Percentiles rank a stretch among this genome's conserved stretches.
phyloP scores from a whole-genome alignment of 2,888 invertebrate genomes.

The Aphidoletes aphidimyza region DNA sequence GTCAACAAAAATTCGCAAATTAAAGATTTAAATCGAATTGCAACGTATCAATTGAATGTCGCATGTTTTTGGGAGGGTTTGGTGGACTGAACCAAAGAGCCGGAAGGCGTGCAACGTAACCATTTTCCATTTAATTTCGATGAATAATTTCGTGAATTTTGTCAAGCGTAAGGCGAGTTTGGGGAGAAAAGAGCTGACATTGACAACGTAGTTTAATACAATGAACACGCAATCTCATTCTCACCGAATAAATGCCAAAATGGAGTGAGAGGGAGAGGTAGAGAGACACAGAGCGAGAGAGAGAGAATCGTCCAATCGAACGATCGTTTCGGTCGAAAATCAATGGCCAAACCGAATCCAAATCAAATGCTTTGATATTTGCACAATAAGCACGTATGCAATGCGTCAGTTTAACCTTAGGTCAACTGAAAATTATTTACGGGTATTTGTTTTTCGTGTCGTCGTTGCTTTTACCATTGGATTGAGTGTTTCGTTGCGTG shows the following conservation, averaged over 20 bases:
- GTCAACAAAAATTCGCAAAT: slow-evolving; percentile 31
- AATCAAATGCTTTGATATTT: not conserved
- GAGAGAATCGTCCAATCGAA: no score
- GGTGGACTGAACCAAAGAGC: not conserved
- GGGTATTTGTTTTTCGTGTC: slow-evolving; percentile 6
- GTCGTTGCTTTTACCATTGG: no score
- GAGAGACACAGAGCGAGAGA: no score
- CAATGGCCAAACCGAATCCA: not conserved
- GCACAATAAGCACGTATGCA: slow-evolving; percentile 49
- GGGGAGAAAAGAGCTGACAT: not conserved
- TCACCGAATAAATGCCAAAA: not conserved
- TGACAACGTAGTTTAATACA: slow-evolving; percentile 29
- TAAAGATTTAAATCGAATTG: slow-evolving; percentile 51
- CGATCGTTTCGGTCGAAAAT: not conserved
- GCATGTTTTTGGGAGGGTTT: no score
- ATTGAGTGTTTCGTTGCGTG: not conserved
- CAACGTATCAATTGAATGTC: slow-evolving; percentile 32
- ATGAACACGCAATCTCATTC: not conserved
- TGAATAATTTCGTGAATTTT: slow-evolving; percentile 46
- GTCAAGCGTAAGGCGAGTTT: not conserved
- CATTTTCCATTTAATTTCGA: slow-evolving; percentile 26
- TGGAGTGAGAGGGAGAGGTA: no score
- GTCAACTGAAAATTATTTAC: slow-evolving; percentile 49
- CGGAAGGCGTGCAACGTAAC: slow-evolving; percentile 44
- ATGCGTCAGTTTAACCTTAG: slow-evolving; percentile 49